Percentiles rank a stretch among this genome's conserved stretches.
Conservation (phyloP, 2,888 invertebrate species). For the Caenorhabditis sp. region DNA sequence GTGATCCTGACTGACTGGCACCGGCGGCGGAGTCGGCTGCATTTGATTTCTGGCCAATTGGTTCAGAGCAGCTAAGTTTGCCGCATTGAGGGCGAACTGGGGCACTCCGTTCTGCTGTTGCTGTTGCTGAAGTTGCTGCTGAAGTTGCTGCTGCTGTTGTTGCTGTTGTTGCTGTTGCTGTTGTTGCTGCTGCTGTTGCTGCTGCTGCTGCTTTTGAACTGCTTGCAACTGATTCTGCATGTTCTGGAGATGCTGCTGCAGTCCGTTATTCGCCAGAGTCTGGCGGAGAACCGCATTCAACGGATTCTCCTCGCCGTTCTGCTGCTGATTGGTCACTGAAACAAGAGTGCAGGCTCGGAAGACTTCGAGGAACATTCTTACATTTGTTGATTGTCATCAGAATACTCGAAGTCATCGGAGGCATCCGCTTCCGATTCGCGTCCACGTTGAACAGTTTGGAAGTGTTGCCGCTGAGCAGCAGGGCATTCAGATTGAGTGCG, state of each 20-base stretch:
- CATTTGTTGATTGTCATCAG: slow-evolving; percentile 71
- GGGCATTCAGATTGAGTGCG: slow-evolving; percentile 68
- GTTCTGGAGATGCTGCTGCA: slow-evolving; percentile 63
- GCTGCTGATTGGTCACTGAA: slow-evolving; percentile 65
- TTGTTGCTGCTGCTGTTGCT: slow-evolving; percentile 51
- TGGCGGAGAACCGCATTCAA: slow-evolving; percentile 67
- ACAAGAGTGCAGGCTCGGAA: no score
- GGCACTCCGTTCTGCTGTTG: slow-evolving; percentile 34
- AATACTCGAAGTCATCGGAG: slow-evolving; percentile 71
- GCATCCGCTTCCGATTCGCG: slow-evolving; percentile 63
- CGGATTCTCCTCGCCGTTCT: slow-evolving; percentile 64
- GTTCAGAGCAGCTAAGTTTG: slow-evolving; percentile 64
- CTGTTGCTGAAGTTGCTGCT: slow-evolving; percentile 26
- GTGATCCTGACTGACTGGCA: slow-evolving; percentile 49
- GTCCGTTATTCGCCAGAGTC: slow-evolving; percentile 62
- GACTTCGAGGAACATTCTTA: slow-evolving; percentile 24
- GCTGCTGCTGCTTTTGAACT: slow-evolving; percentile 39
- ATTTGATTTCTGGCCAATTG: slow-evolving; percentile 60
- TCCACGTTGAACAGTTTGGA: slow-evolving; percentile 61
- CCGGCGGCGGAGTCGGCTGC: slow-evolving; percentile 33
- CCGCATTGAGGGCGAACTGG: slow-evolving; percentile 63
- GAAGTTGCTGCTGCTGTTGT: slow-evolving; percentile 51
- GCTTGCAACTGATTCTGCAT: slow-evolving; percentile 58
- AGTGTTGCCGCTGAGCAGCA: slow-evolving; percentile 67
- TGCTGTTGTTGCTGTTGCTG: slow-evolving; percentile 59